Evolutionary conservation across 2,113 vertebrate species (phyloP).

Genomic region (Mionectes macconnelli): DNA sequence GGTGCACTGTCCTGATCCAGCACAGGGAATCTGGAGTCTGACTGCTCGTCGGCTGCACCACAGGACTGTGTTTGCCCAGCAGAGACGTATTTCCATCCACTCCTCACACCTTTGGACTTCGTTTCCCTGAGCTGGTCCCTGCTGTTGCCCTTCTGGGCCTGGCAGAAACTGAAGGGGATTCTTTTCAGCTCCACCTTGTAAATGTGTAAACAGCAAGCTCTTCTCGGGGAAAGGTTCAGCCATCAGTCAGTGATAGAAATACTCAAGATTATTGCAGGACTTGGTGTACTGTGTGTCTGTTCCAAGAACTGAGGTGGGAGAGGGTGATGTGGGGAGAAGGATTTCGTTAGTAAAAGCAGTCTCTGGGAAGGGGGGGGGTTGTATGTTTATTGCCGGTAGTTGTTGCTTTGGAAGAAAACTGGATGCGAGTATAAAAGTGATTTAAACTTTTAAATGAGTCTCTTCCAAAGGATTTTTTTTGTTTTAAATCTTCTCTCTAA

Average conservation of each 20-base stretch:
- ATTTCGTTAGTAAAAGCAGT: not conserved
- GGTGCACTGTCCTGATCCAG: not conserved
- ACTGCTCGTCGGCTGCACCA: not conserved
- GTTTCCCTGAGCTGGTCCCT: slow-evolving; percentile 3
- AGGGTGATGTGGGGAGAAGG: not conserved
- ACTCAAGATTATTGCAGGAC: not conserved
- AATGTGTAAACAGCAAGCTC: slow-evolving; percentile 20
- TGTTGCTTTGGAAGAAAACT: not conserved
- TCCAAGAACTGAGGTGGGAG: not conserved
- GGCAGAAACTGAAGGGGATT: slow-evolving; percentile 16
- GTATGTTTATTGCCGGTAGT: not conserved
- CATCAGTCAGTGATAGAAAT: not conserved
- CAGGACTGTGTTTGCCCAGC: slow-evolving; percentile 6
- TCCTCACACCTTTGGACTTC: not conserved
- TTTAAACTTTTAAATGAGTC: not conserved
- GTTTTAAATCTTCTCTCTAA: not conserved
- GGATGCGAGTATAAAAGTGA: not conserved
- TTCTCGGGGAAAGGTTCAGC: slow-evolving; percentile 45
- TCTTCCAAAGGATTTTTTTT: not conserved
- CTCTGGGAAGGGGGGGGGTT: not conserved
- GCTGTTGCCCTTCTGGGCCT: not conserved
- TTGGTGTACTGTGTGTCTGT: not conserved
- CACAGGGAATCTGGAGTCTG: slow-evolving; percentile 3
- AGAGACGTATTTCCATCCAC: not conserved
- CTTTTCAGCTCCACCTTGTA: slow-evolving; percentile 1